Percentiles rank a stretch among this genome's conserved stretches.
Evolutionary conservation across 2,797 vertebrate species (phyloP).

Genomic region (Falco cherrug): DNA sequence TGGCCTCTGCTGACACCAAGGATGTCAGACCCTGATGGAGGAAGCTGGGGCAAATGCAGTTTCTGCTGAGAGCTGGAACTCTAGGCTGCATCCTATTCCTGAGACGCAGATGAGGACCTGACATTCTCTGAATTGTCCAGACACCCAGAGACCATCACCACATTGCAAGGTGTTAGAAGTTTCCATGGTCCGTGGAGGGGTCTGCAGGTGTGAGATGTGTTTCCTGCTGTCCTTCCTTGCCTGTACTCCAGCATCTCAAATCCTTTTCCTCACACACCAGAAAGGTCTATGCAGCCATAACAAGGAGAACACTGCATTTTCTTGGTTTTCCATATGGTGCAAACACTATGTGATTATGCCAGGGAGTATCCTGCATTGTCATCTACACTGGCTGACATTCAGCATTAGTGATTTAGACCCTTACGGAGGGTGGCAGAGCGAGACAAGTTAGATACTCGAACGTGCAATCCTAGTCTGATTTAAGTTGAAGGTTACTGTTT

Average conservation of each 20-base stretch:
- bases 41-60: neutral
- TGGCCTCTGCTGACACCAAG: neutral
- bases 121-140: neutral
- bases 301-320: neutral
- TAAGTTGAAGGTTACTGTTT: slow-evolving; percentile 24
- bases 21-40: neutral
- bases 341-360: neutral
- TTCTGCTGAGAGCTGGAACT: neutral
- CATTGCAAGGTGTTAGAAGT: neutral
- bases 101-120: neutral
- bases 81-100: neutral
- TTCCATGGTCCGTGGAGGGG: rapidly evolving
- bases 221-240: neutral
- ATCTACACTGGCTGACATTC: neutral
- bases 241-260: neutral
- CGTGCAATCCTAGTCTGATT: neutral
- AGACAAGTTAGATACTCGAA: neutral
- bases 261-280: neutral
- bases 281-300: neutral
- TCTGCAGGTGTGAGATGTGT: neutral
- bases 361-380: neutral
- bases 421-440: rapidly evolving
- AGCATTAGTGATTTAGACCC: neutral
- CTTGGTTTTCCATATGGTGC: neutral
- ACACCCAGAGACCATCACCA: neutral